These are phyloP conservation scores for Grus americana DNA, from an alignment of 2,113 vertebrate species.

Conservation along the genomic window DNA sequence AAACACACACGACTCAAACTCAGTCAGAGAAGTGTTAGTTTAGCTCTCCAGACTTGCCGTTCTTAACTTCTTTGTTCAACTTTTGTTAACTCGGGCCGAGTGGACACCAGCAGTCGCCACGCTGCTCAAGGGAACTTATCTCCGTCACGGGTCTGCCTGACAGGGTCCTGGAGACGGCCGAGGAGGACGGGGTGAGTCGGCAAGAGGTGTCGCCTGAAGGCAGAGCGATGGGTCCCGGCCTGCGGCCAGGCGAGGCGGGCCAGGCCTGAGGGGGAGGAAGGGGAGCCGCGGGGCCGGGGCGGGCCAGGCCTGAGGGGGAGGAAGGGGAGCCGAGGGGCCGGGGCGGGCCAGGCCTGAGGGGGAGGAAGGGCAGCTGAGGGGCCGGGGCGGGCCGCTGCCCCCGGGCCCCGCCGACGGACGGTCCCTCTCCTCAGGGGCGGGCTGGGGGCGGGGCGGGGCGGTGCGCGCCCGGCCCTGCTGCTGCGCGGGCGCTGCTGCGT, in stretches of 20 bases:
- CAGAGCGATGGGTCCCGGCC: too few species aligned
- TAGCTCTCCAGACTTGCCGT: fast-evolving
- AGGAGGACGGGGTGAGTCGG: fast-evolving
- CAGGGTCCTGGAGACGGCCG: fast-evolving
- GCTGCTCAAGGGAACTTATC: fast-evolving
- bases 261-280: too few species aligned
- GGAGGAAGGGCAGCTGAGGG: too few species aligned
- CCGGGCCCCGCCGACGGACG: not conserved
- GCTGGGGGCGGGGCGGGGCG: not conserved
- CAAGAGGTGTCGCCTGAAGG: not conserved
- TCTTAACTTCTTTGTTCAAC: not conserved
- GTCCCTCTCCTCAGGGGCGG: not conserved
- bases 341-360: not conserved
- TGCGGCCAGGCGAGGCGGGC: too few species aligned
- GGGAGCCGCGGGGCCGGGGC: too few species aligned
- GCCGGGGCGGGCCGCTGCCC: not conserved
- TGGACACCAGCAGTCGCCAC: not conserved
- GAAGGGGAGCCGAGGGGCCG: too few species aligned
- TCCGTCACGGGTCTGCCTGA: fast-evolving
- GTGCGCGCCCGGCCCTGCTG: not conserved
- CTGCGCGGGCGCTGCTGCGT: not conserved
- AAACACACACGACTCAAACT: fast-evolving
- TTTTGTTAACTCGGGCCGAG: fast-evolving
- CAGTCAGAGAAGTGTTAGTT: fast-evolving
- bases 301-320: too few species aligned